These are phyloP conservation scores for Drosophila falleni DNA, from an alignment of 2,888 invertebrate genomes.

Conservation along the genomic window DNA sequence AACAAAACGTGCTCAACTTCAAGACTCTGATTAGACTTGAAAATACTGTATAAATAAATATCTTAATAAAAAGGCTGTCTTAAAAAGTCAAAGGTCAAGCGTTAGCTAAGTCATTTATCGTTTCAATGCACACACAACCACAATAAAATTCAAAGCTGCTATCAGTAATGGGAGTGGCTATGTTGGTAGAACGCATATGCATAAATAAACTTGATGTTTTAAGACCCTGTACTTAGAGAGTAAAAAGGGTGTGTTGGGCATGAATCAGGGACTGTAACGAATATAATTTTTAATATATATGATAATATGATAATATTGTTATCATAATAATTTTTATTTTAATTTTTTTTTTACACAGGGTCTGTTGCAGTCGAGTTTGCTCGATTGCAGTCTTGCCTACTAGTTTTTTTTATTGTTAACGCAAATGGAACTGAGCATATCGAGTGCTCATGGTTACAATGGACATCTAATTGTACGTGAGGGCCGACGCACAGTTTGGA, in stretches of 20 bases:
- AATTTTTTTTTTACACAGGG: neutral
- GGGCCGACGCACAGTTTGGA: conserved; percentile 42
- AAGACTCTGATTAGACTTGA: conserved; percentile 8
- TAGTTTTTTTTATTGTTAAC: conserved; percentile 11
- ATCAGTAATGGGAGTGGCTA: conserved; percentile 12
- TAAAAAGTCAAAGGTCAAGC: conserved; percentile 4
- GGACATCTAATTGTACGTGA: conserved; percentile 63
- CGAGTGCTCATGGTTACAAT: conserved; percentile 12
- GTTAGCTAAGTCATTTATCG: conserved; percentile 37
- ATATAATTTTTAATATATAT: no score
- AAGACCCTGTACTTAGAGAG: neutral
- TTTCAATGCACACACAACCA: conserved; percentile 30
- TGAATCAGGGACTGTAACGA: no score
- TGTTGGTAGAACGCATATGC: neutral
- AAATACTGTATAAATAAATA: conserved; percentile 8
- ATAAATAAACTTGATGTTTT: conserved; percentile 2
- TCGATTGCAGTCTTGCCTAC: neutral
- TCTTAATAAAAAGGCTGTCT: neutral
- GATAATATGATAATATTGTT: no score
- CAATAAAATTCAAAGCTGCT: conserved; percentile 22
- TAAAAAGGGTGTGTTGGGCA: neutral
- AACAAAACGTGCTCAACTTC: conserved; percentile 29
- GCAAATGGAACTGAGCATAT: conserved; percentile 6
- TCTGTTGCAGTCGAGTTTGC: neutral
- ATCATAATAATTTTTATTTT: no score